phyloP scores from a whole-genome alignment of 2,888 invertebrate genomes.

The Dexiosoma caninum region DNA sequence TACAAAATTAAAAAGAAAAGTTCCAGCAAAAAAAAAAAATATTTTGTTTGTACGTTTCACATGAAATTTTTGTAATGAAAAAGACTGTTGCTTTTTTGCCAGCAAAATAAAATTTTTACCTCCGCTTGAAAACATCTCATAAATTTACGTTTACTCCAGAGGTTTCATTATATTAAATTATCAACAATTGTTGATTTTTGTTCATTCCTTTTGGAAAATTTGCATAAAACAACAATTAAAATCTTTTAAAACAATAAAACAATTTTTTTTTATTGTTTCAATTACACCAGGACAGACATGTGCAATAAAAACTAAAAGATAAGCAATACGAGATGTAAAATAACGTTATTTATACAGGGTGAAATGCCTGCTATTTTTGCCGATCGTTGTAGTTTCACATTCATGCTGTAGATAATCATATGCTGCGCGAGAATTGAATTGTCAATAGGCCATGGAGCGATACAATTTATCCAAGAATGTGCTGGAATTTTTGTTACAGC shows the following conservation, averaged over 20 bases:
- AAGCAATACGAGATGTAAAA: background rate
- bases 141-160: background rate
- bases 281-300: background rate
- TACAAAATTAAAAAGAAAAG: too few relatives aligned
- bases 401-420: too few relatives aligned
- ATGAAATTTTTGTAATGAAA: too few relatives aligned
- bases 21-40: too few relatives aligned
- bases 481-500: too few relatives aligned
- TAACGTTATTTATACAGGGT: too few relatives aligned
- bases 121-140: background rate
- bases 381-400: too few relatives aligned
- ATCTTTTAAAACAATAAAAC: background rate
- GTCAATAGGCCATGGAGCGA: too few relatives aligned
- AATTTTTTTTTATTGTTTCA: background rate
- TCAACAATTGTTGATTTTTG: background rate
- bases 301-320: background rate
- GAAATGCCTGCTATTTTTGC: too few relatives aligned
- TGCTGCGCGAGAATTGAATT: too few relatives aligned
- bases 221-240: background rate
- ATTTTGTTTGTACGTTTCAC: too few relatives aligned
- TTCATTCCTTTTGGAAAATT: background rate
- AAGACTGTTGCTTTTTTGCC: background rate
- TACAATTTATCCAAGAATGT: too few relatives aligned
- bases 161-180: background rate
- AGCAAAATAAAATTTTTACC: background rate